These are phyloP conservation scores for Kryptolebias ocellatus DNA, from an alignment of 2,797 vertebrate genomes.

Conservation along the genomic window DNA sequence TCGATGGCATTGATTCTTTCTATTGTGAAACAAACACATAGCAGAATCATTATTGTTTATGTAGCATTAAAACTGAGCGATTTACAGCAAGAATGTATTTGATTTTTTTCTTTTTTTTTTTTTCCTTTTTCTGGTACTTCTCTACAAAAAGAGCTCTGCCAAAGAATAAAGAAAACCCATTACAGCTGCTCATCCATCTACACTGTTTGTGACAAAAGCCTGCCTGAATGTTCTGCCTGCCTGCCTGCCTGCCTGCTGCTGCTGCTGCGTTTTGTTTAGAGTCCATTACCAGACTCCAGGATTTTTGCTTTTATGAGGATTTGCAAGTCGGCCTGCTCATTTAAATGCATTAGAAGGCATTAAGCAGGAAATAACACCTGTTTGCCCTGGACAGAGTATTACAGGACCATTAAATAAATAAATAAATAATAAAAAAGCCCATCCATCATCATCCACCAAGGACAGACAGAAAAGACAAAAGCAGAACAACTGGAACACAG, in stretches of 20 bases:
- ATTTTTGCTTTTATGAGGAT: conserved; percentile 44
- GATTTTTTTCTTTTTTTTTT: background rate
- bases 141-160: background rate
- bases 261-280: conserved; percentile 32
- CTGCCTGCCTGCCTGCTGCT: conserved; percentile 1
- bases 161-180: background rate
- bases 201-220: conserved; percentile 1
- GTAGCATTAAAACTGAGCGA: background rate
- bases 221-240: background rate
- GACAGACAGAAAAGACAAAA: conserved; percentile 27
- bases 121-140: background rate
- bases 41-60: background rate
- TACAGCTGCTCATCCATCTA: background rate
- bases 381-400: conserved; percentile 50
- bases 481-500: conserved; percentile 15
- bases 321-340: conserved; percentile 50
- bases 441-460: conserved; percentile 47
- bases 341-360: conserved; percentile 66
- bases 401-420: conserved; percentile 48
- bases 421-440: conserved; percentile 8
- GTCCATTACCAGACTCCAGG: conserved; percentile 52
- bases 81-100: background rate
- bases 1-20: background rate
- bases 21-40: background rate
- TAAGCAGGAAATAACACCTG: conserved; percentile 61